phyloP scores from a whole-genome alignment of 1,140 invertebrate species.

The Bemisia tabaci region DNA sequence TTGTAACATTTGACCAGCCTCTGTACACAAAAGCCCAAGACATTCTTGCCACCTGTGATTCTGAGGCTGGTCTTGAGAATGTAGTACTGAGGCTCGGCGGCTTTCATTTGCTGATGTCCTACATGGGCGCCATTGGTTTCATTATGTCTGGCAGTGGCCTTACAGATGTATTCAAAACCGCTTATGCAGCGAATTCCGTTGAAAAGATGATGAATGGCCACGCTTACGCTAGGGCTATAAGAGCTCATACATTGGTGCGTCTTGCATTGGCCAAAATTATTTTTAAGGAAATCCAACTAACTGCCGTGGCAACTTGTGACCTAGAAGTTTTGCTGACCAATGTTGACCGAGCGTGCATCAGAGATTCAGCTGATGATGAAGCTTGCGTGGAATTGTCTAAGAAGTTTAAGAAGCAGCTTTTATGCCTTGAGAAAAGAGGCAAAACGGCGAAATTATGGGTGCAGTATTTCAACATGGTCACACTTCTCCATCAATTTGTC shows the following conservation, averaged over 20 bases:
- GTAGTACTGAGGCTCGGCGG: constrained; percentile 8
- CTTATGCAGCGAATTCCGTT: constrained; percentile 28
- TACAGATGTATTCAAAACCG: constrained; percentile 19
- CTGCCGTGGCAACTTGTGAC: neutral
- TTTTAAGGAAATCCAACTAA: no score
- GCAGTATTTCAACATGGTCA: constrained; percentile 32
- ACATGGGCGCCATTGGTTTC: constrained; percentile 3
- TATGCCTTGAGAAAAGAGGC: constrained; percentile 25
- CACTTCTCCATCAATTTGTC: constrained; percentile 29
- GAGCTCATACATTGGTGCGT: constrained; percentile 28
- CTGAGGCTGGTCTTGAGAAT: neutral
- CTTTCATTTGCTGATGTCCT: constrained; percentile 10
- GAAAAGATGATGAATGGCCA: constrained; percentile 31
- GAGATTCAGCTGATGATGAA: constrained; percentile 1
- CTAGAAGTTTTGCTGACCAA: constrained; percentile 21
- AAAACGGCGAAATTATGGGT: constrained; percentile 31
- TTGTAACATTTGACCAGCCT: constrained; percentile 29
- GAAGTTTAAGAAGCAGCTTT: no score
- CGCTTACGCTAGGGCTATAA: constrained; percentile 26
- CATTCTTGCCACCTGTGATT: constrained; percentile 11
- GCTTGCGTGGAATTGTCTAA: neutral
- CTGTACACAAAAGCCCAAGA: constrained; percentile 25
- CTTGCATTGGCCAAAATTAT: constrained; percentile 18
- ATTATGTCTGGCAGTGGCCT: constrained; percentile 18
- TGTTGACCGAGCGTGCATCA: constrained; percentile 16